Conservation (phyloP, 1,140 invertebrate species). For the Drosophila orena region DNA sequence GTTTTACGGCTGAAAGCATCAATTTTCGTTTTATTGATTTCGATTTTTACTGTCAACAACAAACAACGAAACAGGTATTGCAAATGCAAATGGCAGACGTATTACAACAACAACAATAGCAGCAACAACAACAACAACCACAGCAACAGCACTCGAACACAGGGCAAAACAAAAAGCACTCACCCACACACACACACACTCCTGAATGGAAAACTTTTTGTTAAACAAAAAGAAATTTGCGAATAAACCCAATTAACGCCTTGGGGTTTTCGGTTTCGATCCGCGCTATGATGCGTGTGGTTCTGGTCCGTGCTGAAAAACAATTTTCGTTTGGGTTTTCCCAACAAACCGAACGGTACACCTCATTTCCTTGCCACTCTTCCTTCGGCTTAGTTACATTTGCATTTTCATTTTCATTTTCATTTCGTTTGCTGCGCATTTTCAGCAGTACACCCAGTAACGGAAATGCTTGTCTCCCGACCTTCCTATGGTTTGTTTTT, state of each 20-base stretch:
- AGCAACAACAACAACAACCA: conserved; percentile 26
- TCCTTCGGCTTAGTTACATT: conserved; percentile 2
- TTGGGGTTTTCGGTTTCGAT: conserved; percentile 4
- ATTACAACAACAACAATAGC: conserved; percentile 28
- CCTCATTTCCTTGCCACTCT: conserved; percentile 31
- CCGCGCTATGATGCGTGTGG: conserved; percentile 16
- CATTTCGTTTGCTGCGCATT: conserved; percentile 52
- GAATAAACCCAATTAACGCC: conserved; percentile 61
- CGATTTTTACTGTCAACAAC: conserved; percentile 72
- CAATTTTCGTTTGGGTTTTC: conserved; percentile 14
- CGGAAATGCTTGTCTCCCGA: conserved; percentile 44
- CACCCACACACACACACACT: conserved; percentile 1
- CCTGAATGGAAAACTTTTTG: conserved; percentile 40
- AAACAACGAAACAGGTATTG: conserved; percentile 37
- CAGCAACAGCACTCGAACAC: not conserved
- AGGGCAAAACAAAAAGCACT: conserved; percentile 11
- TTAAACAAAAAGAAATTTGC: conserved; percentile 51
- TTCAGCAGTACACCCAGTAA: conserved; percentile 8
- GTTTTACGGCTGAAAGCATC: conserved; percentile 77
- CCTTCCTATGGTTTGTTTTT: conserved; percentile 12
- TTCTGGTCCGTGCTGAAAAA: conserved; percentile 11
- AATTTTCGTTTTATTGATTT: conserved; percentile 80
- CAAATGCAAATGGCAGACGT: conserved; percentile 59
- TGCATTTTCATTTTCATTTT: conserved; percentile 54
- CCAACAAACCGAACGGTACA: not conserved